Percentiles rank a stretch among this genome's conserved stretches.
These are phyloP conservation scores for Euwallacea fornicatus DNA, from an alignment of 1,140 invertebrate species.

Conservation along the genomic window DNA sequence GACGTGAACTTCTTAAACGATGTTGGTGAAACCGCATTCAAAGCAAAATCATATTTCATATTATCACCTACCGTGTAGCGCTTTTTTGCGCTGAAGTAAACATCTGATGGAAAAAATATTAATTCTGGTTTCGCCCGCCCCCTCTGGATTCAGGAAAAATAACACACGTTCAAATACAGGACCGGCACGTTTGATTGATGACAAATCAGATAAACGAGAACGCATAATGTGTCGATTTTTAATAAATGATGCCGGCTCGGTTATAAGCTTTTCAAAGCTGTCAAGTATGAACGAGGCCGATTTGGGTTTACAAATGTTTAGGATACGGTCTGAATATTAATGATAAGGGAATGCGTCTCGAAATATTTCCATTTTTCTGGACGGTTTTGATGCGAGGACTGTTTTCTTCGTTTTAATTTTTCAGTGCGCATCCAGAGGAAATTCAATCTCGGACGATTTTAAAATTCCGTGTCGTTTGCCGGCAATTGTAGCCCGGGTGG, in stretches of 20 bases:
- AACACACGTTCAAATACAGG: conserved; percentile 1
- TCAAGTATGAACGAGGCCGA: neutral
- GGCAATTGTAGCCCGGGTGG: no score
- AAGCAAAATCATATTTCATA: neutral
- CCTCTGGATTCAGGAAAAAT: neutral
- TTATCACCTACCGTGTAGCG: neutral
- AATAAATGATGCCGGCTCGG: neutral
- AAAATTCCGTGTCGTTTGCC: no score
- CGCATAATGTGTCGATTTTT: conserved; percentile 6
- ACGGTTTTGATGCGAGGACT: no score
- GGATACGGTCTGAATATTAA: conserved; percentile 4
- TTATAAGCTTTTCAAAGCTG: conserved; percentile 1
- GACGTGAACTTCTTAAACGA: no score
- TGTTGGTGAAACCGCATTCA: neutral
- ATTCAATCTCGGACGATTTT: no score
- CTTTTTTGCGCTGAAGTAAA: neutral
- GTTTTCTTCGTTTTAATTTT: no score
- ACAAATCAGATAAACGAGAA: conserved; percentile 5
- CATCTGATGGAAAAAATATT: conserved; percentile 1
- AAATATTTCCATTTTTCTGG: no score
- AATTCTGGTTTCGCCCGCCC: neutral
- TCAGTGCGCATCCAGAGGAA: no score
- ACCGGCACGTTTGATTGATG: neutral
- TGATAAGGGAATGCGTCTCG: neutral
- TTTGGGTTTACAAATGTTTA: conserved; percentile 2